These are phyloP conservation scores for Lontra canadensis DNA, from an alignment of 2,113 vertebrate genomes.

Conservation along the genomic window DNA sequence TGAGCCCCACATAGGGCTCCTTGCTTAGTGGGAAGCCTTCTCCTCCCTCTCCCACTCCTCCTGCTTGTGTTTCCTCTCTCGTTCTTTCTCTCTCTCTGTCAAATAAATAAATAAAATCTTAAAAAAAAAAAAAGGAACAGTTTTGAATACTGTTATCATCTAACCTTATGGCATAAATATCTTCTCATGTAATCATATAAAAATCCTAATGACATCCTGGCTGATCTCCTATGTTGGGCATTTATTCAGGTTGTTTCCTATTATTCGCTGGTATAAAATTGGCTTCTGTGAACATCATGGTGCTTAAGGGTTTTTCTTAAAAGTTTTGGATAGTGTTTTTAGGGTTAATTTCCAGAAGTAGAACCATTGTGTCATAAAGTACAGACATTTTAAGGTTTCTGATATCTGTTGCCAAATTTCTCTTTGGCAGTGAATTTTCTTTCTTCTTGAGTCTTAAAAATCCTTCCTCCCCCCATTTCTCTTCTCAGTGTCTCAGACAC, in stretches of 20 bases:
- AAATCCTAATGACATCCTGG: neutral
- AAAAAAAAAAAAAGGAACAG: neutral
- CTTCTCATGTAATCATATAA: constrained; percentile 3
- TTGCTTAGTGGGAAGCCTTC: too few species aligned
- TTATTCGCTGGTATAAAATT: constrained; percentile 21
- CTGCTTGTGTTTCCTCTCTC: too few species aligned
- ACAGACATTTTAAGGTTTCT: neutral
- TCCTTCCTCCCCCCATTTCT: constrained; percentile 1
- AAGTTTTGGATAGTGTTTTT: constrained; percentile 38
- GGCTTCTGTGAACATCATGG: neutral
- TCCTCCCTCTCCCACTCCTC: too few species aligned
- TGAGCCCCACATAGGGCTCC: too few species aligned
- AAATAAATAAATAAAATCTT: too few species aligned
- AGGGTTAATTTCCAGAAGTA: constrained; percentile 35
- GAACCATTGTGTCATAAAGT: constrained; percentile 26
- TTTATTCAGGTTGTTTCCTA: constrained; percentile 42
- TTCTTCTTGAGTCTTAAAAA: constrained; percentile 60
- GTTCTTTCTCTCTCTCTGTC: too few species aligned
- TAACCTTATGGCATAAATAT: neutral
- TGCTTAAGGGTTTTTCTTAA: constrained; percentile 39
- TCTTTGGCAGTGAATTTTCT: neutral
- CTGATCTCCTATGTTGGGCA: neutral
- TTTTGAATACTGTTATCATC: neutral
- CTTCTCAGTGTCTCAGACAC: constrained; percentile 61
- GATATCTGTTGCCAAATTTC: neutral